Evolutionary conservation across 2,888 invertebrate genomes (phyloP).

Genomic region (Trichogramma dendrolimi): DNA sequence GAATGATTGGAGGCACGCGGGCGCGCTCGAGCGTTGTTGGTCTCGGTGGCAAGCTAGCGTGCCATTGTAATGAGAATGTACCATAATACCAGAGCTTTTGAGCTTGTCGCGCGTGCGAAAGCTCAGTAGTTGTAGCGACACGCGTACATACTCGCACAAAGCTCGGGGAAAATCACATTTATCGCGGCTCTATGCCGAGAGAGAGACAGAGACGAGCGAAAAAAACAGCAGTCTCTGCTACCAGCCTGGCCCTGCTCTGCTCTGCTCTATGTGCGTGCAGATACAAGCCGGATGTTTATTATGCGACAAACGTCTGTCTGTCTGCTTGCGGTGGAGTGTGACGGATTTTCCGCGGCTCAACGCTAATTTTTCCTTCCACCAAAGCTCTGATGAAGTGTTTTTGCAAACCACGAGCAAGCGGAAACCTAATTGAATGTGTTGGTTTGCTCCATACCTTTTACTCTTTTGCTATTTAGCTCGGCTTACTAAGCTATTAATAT

Average conservation of each 20-base stretch:
- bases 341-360: too few relatives aligned
- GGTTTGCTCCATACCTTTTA: too few relatives aligned
- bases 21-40: neutral
- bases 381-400: too few relatives aligned
- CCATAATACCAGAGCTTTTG: neutral
- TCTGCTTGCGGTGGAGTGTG: too few relatives aligned
- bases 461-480: too few relatives aligned
- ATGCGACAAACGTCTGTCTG: neutral
- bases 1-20: slow-evolving; percentile 11
- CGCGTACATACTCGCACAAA: neutral
- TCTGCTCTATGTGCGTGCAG: too few relatives aligned
- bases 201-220: neutral
- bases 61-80: slow-evolving; percentile 10
- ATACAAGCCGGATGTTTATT: slow-evolving; percentile 12
- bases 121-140: neutral
- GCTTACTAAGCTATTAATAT: too few relatives aligned
- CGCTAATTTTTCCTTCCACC: too few relatives aligned
- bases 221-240: neutral
- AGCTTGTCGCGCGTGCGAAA: neutral
- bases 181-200: neutral
- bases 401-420: too few relatives aligned
- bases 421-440: too few relatives aligned
- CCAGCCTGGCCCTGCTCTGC: too few relatives aligned
- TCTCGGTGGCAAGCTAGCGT: neutral
- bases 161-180: slow-evolving; percentile 11